These are phyloP conservation scores for Eumeta japonica DNA, from an alignment of 1,140 invertebrate genomes.

Conservation along the genomic window DNA sequence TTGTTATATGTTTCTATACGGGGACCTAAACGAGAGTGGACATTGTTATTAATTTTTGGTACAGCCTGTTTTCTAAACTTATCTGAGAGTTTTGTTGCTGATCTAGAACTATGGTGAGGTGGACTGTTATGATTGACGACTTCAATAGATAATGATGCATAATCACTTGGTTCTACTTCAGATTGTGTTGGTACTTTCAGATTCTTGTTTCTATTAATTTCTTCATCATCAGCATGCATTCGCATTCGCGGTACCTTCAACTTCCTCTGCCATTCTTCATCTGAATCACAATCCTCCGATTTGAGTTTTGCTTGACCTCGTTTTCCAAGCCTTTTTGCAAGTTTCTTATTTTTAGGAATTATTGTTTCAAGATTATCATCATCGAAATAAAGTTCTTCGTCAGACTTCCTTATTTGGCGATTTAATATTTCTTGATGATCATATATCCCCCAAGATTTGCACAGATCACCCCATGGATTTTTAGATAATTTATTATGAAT, in stretches of 20 bases:
- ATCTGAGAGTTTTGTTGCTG: conserved; percentile 31
- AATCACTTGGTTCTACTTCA: conserved; percentile 26
- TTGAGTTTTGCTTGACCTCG: conserved; percentile 28
- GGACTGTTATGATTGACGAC: conserved; percentile 30
- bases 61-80: conserved; percentile 29
- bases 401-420: conserved; percentile 26
- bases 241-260: conserved; percentile 72
- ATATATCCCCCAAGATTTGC: conserved; percentile 66
- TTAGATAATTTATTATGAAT: conserved; percentile 42
- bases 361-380: conserved; percentile 14
- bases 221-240: conserved; percentile 87
- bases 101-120: conserved; percentile 26
- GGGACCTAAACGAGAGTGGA: conserved; percentile 38
- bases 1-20: too few relatives aligned
- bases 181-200: conserved; percentile 26
- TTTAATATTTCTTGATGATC: conserved; percentile 61
- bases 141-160: conserved; percentile 43
- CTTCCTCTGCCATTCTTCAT: conserved; percentile 60
- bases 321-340: conserved; percentile 48
- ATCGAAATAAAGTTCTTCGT: conserved; percentile 20
- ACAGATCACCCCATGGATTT: conserved; percentile 74
- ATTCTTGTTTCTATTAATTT: conserved; percentile 60
- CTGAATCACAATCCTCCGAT: conserved; percentile 45
- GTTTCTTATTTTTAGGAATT: conserved; percentile 34
- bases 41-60: conserved; percentile 14